Evolutionary conservation across 2,113 vertebrate genomes (phyloP).

Genomic region (Oreochromis aureus): DNA sequence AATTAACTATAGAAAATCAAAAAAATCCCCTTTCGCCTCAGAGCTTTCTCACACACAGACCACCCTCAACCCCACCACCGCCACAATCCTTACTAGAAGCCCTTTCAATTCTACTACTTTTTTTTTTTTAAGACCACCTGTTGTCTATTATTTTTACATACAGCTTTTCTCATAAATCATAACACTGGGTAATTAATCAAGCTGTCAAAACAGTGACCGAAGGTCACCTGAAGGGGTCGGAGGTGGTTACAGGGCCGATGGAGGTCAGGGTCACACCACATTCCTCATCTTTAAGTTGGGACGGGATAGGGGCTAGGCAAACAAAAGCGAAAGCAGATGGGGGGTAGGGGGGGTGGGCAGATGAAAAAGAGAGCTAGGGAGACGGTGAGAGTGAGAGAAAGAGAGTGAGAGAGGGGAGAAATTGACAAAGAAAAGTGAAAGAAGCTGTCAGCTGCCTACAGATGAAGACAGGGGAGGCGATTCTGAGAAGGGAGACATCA

Average conservation of each 20-base stretch:
- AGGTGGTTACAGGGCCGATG: conserved; percentile 93
- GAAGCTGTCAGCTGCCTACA: conserved; percentile 95
- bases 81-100: conserved; percentile 35
- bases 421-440: conserved; percentile 93
- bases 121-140: conserved; percentile 96
- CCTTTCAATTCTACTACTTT: conserved; percentile 79
- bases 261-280: conserved; percentile 99
- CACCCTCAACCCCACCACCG: neutral
- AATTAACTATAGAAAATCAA: conserved; percentile 76
- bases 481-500: conserved; percentile 58
- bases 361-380: conserved; percentile 73
- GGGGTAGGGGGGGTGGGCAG: conserved; percentile 70
- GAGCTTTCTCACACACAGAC: conserved; percentile 4
- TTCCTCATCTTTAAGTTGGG: conserved; percentile 99
- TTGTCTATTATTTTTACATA: conserved; percentile 99
- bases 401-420: conserved; percentile 71
- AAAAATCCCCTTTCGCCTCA: conserved; percentile 58
- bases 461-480: conserved; percentile 81
- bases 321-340: conserved; percentile 99
- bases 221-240: conserved; percentile 92
- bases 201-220: conserved; percentile 96
- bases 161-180: conserved; percentile 99
- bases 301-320: conserved; percentile 94
- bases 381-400: conserved; percentile 64
- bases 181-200: conserved; percentile 99